phyloP scores from a whole-genome alignment of 2,888 invertebrate species.

The Koerneria pararmatus region DNA sequence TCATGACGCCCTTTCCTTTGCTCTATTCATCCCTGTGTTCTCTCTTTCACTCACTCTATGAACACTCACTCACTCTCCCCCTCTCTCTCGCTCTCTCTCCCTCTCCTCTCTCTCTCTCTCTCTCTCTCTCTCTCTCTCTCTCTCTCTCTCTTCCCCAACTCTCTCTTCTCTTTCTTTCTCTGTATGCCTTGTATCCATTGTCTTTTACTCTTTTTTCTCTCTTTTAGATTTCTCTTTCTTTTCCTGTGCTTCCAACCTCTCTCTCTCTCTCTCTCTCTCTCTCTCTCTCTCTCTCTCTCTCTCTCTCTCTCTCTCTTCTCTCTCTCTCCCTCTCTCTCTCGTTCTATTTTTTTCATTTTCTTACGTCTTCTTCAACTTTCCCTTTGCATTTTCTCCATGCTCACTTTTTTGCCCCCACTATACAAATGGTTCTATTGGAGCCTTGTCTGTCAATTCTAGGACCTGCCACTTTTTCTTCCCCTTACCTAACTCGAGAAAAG shows the following conservation, averaged over 20 bases:
- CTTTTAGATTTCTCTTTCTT: conserved; percentile 9
- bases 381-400: no score
- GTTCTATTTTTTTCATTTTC: not conserved
- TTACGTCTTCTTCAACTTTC: no score
- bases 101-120: conserved; percentile 5
- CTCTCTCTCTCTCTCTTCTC: not conserved
- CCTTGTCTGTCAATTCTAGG: no score
- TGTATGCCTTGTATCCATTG: not conserved
- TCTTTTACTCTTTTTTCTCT: not conserved
- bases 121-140: no score
- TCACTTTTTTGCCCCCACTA: no score
- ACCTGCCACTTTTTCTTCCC: no score
- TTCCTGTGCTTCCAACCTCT: not conserved
- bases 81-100: conserved; percentile 6
- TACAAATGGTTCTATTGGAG: no score
- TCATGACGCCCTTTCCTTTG: no score
- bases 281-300: conserved; percentile 2
- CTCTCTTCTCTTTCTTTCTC: conserved; percentile 1
- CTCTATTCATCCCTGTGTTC: not conserved
- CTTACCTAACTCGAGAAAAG: no score
- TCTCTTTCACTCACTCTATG: not conserved
- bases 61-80: not conserved
- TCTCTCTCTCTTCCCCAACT: not conserved
- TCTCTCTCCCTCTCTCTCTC: not conserved
- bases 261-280: not conserved